These are phyloP conservation scores for Thelaira solivaga DNA, from an alignment of 2,888 invertebrate species.

Conservation along the genomic window DNA sequence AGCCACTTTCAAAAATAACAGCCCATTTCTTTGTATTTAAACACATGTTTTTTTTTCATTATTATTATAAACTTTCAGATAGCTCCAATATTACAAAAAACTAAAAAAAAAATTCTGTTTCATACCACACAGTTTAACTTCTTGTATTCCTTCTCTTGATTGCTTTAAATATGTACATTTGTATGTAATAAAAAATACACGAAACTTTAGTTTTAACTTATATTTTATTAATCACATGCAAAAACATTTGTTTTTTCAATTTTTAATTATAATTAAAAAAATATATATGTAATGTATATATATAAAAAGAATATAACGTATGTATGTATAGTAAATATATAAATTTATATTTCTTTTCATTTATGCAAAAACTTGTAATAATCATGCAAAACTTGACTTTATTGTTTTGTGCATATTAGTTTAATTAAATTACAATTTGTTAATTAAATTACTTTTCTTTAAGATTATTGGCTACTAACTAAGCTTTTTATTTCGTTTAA, in stretches of 20 bases:
- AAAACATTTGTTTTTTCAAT: conserved; percentile 61
- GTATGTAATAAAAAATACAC: conserved; percentile 21
- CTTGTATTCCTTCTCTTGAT: not conserved
- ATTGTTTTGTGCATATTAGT: conserved; percentile 42
- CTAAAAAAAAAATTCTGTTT: too few species aligned
- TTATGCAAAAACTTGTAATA: not conserved
- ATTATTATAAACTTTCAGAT: too few species aligned
- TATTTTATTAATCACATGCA: conserved; percentile 76
- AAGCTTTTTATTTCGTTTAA: conserved; percentile 62
- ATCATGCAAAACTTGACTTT: conserved; percentile 28
- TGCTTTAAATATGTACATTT: not conserved
- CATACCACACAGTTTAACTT: too few species aligned
- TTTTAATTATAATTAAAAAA: conserved; percentile 65
- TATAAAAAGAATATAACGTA: conserved; percentile 41
- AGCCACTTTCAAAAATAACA: too few species aligned
- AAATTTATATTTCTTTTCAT: conserved; percentile 23
- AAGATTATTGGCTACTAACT: conserved; percentile 73
- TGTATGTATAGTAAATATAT: conserved; percentile 31
- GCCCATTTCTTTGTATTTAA: too few species aligned
- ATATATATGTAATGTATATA: conserved; percentile 21
- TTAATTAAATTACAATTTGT: conserved; percentile 18
- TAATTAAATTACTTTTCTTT: conserved; percentile 43
- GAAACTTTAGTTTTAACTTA: conserved; percentile 49
- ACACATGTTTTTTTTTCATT: too few species aligned
- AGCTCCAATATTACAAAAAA: too few species aligned